These are phyloP conservation scores for Meteorus cinctellus DNA, from an alignment of 2,888 invertebrate species.

Conservation along the genomic window DNA sequence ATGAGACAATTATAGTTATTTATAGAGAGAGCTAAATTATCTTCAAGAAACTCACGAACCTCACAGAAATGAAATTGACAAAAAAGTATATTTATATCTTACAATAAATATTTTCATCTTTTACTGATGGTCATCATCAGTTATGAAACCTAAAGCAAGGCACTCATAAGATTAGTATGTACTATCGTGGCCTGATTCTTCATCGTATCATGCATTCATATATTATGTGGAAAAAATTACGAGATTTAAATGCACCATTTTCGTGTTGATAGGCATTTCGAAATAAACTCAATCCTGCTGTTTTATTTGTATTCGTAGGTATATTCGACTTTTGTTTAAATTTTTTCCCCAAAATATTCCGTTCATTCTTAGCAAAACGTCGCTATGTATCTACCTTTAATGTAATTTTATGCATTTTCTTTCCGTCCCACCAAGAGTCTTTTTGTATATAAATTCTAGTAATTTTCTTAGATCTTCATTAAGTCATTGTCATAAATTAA, in stretches of 20 bases:
- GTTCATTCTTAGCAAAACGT: slow-evolving; percentile 10
- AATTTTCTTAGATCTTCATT: not conserved
- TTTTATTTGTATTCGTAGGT: not conserved
- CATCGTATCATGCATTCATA: not conserved
- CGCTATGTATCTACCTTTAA: not conserved
- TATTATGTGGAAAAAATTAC: slow-evolving; percentile 19
- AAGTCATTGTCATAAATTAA: not conserved
- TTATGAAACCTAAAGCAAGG: slow-evolving; percentile 47
- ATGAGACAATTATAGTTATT: slow-evolving; percentile 16
- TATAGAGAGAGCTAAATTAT: not conserved
- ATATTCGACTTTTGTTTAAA: not conserved
- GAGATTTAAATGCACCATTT: not conserved
- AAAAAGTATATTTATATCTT: not conserved
- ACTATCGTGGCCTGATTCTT: not conserved
- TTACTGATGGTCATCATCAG: slow-evolving; percentile 26
- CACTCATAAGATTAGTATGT: slow-evolving; percentile 49
- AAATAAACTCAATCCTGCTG: not conserved
- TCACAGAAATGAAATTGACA: not conserved
- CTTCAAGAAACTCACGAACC: too few species aligned
- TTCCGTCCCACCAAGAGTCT: not conserved
- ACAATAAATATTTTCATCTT: slow-evolving; percentile 3
- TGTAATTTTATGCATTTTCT: not conserved
- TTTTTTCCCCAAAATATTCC: not conserved
- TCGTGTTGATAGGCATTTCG: not conserved
- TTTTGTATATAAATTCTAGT: not conserved